These are phyloP conservation scores for Bergia puertoricense DNA, from an alignment of 92 coral and sea anemone genomes.

Conservation along the genomic window DNA sequence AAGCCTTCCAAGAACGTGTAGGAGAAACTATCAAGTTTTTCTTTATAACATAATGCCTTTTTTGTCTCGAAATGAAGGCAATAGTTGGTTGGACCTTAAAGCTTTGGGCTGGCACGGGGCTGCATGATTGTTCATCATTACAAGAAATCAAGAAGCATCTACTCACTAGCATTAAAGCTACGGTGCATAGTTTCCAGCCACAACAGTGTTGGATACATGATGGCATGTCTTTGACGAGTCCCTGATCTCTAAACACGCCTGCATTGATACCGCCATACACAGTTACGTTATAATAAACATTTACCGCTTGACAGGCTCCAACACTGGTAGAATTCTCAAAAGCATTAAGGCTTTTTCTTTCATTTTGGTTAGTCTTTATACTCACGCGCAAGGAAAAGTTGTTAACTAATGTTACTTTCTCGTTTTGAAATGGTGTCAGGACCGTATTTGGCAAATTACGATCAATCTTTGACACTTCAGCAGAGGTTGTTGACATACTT, in stretches of 20 bases:
- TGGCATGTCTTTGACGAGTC: constrained; percentile 79
- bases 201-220: constrained; percentile 88
- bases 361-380: constrained; percentile 3
- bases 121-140: constrained; percentile 65
- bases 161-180: constrained; percentile 86
- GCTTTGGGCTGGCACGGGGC: constrained; percentile 74
- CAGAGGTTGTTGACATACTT: constrained; percentile 69
- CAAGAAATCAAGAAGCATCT: constrained; percentile 88
- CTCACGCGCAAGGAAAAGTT: not conserved
- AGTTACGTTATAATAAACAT: constrained; percentile 73
- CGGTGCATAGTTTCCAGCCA: constrained; percentile 86
- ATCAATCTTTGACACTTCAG: constrained; percentile 23
- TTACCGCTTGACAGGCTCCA: constrained; percentile 53
- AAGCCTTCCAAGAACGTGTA: not conserved
- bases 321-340: not conserved
- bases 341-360: not conserved
- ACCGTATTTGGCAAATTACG: constrained; percentile 55
- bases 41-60: constrained; percentile 56
- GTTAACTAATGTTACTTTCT: not conserved
- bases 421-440: constrained; percentile 68
- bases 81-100: constrained; percentile 74
- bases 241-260: constrained; percentile 84
- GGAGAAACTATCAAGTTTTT: not conserved
- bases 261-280: constrained; percentile 85
- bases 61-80: constrained; percentile 69